Percentiles rank a stretch among this genome's conserved stretches.
phyloP scores from a whole-genome alignment of 2,888 invertebrate genomes.

The Sesamia inferens region DNA sequence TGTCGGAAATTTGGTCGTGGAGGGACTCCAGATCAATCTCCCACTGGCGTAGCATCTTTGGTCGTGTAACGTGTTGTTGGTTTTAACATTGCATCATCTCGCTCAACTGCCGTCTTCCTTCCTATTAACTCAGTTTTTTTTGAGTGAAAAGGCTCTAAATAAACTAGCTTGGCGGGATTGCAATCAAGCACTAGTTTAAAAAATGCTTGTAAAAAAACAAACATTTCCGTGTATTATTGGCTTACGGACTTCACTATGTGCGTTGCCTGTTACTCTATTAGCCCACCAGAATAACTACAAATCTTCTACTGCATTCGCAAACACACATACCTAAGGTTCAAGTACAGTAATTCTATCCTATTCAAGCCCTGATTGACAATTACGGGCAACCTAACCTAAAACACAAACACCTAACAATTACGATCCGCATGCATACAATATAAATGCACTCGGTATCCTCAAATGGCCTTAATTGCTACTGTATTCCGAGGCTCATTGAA shows the following conservation, averaged over 20 bases:
- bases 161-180: no score
- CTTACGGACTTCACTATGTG: neutral
- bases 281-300: neutral
- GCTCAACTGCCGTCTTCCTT: no score
- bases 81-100: no score
- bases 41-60: no score
- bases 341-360: conserved; percentile 11
- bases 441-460: conserved; percentile 41
- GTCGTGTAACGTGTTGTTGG: no score
- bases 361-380: conserved; percentile 12
- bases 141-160: no score
- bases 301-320: conserved; percentile 8
- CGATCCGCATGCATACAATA: conserved; percentile 32
- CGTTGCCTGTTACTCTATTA: neutral
- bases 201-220: no score
- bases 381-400: conserved; percentile 9
- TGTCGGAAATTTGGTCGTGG: no score
- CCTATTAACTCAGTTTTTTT: no score
- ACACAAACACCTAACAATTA: conserved; percentile 43
- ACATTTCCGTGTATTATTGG: no score
- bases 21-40: no score
- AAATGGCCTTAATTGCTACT: conserved; percentile 61
- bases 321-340: conserved; percentile 13
- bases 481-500: conserved; percentile 56
- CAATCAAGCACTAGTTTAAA: no score